phyloP scores from a whole-genome alignment of 2,113 vertebrate species.

The Halcyon malimbica region DNA sequence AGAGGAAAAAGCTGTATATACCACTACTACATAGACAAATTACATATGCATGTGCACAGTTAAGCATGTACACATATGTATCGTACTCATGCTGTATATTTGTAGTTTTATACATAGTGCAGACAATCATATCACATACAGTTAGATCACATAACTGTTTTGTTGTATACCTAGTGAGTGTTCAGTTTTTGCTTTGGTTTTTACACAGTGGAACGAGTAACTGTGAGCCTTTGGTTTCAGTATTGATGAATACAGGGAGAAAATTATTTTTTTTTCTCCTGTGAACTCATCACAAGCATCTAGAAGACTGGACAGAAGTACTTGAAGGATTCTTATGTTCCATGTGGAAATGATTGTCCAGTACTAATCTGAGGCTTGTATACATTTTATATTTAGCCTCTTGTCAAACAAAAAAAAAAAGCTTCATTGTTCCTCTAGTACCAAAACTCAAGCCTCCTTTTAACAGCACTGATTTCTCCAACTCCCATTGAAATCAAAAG shows the following conservation, averaged over 20 bases:
- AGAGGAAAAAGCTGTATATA: neutral
- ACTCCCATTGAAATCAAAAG: neutral
- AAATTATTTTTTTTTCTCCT: constrained; percentile 30
- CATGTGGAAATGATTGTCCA: constrained; percentile 31
- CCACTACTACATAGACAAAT: neutral
- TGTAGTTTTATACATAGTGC: neutral
- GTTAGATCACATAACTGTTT: neutral
- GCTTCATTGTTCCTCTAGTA: neutral
- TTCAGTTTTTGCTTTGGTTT: constrained; percentile 42
- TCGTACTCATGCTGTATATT: neutral
- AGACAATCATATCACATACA: neutral
- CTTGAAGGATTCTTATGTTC: constrained; percentile 21
- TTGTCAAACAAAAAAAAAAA: neutral
- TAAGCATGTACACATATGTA: neutral
- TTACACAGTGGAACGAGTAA: constrained; percentile 37
- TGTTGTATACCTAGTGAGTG: neutral
- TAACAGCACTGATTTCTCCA: neutral
- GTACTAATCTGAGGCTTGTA: constrained; percentile 4
- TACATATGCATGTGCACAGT: neutral
- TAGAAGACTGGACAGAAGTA: constrained; percentile 44
- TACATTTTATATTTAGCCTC: neutral
- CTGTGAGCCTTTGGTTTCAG: constrained; percentile 50
- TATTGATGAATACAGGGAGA: constrained; percentile 13
- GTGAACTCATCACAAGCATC: constrained; percentile 44
- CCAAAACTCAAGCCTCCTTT: neutral